Evolutionary conservation across 1,140 invertebrate species (phyloP).

Genomic region (Platyscapa corneri): DNA sequence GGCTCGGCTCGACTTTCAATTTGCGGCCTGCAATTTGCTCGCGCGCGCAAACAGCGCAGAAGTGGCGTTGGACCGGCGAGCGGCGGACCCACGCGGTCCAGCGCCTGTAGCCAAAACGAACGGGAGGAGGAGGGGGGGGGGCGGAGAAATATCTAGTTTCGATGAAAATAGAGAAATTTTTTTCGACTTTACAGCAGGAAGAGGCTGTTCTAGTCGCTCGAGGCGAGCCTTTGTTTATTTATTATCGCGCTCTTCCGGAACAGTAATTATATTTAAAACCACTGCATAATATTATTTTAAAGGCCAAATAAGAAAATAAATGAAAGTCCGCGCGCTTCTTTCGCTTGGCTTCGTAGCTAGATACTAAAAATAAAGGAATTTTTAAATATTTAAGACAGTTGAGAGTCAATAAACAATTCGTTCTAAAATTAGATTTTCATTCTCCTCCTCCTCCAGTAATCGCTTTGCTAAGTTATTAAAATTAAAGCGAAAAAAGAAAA

Average conservation of each 20-base stretch:
- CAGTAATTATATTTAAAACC: no score
- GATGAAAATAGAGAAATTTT: no score
- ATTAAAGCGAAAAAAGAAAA: no score
- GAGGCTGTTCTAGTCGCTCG: no score
- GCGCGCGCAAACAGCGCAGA: constrained; percentile 23
- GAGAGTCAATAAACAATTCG: not conserved
- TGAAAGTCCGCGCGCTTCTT: not conserved
- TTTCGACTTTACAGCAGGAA: no score
- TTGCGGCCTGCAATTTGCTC: constrained; percentile 68
- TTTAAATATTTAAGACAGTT: not conserved
- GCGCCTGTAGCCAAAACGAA: not conserved
- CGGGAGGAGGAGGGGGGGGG: not conserved
- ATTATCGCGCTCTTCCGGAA: no score
- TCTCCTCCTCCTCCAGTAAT: no score
- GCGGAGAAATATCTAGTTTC: not conserved
- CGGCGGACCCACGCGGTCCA: not conserved
- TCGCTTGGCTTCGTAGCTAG: not conserved
- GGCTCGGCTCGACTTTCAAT: constrained; percentile 64
- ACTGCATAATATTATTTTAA: no score
- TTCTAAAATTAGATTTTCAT: not conserved
- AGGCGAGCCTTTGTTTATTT: no score
- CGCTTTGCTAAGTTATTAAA: no score
- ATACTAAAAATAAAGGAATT: not conserved
- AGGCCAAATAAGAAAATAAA: not conserved
- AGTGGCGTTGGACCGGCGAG: not conserved